A percentile compares a stretch with the other conserved stretches of the same genome.
Conservation (phyloP, 1,140 invertebrate genomes). For the Diprion similis region DNA sequence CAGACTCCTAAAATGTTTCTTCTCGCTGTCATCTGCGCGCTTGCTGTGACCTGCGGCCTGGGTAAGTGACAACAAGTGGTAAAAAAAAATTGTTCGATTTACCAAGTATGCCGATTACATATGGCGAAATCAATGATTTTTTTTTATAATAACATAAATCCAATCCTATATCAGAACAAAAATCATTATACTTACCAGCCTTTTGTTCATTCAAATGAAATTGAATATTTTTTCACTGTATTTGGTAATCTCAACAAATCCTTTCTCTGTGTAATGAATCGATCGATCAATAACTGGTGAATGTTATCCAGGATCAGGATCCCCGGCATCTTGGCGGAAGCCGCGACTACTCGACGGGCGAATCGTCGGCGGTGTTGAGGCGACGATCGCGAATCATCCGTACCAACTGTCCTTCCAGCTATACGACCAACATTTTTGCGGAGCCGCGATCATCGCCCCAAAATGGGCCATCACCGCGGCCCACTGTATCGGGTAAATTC, state of each 20-base stretch:
- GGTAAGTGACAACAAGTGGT: slow-evolving; percentile 26
- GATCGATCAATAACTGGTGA: background rate
- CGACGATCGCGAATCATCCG: slow-evolving; percentile 44
- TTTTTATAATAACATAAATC: no score
- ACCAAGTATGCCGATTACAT: no score
- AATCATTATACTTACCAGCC: no score
- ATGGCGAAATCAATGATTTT: no score
- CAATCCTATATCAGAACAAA: no score
- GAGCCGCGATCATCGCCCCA: slow-evolving; percentile 52
- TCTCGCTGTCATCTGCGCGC: background rate
- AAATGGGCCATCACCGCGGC: slow-evolving; percentile 61
- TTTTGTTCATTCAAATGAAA: no score
- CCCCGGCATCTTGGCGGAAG: slow-evolving; percentile 19
- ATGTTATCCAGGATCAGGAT: background rate
- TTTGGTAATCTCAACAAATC: background rate
- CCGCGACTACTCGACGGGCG: slow-evolving; percentile 26
- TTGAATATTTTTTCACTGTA: no score
- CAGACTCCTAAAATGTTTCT: background rate
- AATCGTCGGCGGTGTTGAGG: slow-evolving; percentile 48
- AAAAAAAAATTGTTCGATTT: no score
- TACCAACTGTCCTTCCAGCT: slow-evolving; percentile 46
- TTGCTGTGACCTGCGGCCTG: slow-evolving; percentile 12
- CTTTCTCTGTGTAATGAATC: background rate
- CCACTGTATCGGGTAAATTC: slow-evolving; percentile 55
- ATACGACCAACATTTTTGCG: slow-evolving; percentile 47